Evolutionary conservation across 1,140 invertebrate species (phyloP), one percentile per base, ranked within the genome.

Genomic region (Platorchestia sp.): DNA sequence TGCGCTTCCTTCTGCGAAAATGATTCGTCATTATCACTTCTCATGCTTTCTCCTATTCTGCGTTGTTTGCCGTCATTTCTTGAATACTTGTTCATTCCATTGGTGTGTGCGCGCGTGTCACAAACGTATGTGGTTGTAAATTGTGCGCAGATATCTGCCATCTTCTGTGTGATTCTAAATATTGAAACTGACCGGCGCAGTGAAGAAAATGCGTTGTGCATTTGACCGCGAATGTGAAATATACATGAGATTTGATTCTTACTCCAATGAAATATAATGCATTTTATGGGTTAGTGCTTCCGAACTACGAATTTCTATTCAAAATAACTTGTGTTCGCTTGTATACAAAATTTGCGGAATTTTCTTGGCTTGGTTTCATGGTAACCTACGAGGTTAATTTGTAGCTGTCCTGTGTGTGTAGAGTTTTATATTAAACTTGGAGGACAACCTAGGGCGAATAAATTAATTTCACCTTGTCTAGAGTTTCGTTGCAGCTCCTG

Each of bases 41-140:
- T 75, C 59, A 75, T 36, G 59, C 27, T 75, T 75, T 75, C 36
- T 75, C 27, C 59, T 36, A 51, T 75, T 75, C 27, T 75, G 59
- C 7, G 59, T 75, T 75, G 3, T 36, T 75, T 36, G 14, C 59
- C 59, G 6, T 51, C 19, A 27, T 14, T 75, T 75, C 59, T 75
- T 75, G 59, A 75, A 75, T 75, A 75, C 59, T 75, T 75, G 59
- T 75, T 75, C 59, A 75, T 75, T 75, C 59, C 59, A 75, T 75
- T 75, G 1, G 59, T 75, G 59, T 75, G 14, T 75, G 10, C 36
- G 36, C 59, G 10, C 36, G 36, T 27, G 59, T 75, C 27, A 36
- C 27, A 75, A 75, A 75, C 14, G 59, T 1, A 19, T 75, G 59
- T 36, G 36, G 1, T 75, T 75, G 59, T 22, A 75, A 75, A 75